A percentile compares a stretch with the other conserved stretches of the same genome.
phyloP scores from a whole-genome alignment of 2,888 invertebrate genomes.

The Callimorpha dominula region DNA sequence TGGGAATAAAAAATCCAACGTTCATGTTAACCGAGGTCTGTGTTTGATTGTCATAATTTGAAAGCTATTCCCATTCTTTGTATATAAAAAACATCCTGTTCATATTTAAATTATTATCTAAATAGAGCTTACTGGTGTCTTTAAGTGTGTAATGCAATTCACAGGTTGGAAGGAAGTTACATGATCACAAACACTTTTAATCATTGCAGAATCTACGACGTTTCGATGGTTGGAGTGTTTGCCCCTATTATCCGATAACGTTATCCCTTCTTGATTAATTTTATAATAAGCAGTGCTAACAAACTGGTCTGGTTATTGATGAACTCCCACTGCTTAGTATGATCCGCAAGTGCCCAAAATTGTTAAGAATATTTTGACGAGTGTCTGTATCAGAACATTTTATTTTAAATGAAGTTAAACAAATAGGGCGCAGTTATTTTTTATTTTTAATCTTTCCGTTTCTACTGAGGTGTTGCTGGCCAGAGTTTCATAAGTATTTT shows the following conservation, averaged over 20 bases:
- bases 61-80: too few relatives aligned
- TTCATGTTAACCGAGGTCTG: background rate
- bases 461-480: background rate
- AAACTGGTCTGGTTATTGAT: background rate
- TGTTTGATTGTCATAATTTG: background rate
- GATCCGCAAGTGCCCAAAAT: background rate
- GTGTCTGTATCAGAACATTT: background rate
- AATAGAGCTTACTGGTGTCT: too few relatives aligned
- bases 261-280: background rate
- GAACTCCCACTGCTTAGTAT: background rate
- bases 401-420: background rate
- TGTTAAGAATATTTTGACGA: background rate
- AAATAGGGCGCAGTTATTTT: background rate
- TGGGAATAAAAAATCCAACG: background rate
- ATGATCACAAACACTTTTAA: too few relatives aligned
- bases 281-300: background rate
- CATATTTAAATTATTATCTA: too few relatives aligned
- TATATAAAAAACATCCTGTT: too few relatives aligned
- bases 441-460: background rate
- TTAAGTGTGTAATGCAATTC: too few relatives aligned
- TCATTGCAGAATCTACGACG: too few relatives aligned
- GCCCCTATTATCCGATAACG: background rate
- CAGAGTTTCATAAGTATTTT: background rate
- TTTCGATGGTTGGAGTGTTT: too few relatives aligned
- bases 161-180: too few relatives aligned